Conservation (phyloP, 2,113 vertebrate genomes). For the Coptodon rendalli region DNA sequence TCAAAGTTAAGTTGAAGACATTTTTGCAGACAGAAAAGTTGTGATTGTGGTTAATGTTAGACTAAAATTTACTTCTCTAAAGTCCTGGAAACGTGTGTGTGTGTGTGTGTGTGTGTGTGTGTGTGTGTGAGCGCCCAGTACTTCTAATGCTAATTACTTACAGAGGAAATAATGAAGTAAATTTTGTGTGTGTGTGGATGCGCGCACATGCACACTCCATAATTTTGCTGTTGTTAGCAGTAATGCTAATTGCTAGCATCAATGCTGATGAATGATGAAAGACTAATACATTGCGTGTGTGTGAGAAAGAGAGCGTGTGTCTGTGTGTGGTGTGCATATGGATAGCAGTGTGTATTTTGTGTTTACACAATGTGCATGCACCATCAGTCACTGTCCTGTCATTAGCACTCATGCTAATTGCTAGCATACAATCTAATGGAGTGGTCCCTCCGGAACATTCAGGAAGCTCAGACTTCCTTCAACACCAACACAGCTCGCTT, state of each 20-base stretch:
- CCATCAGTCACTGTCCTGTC: conserved; percentile 44
- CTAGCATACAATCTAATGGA: conserved; percentile 34
- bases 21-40: neutral
- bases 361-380: neutral
- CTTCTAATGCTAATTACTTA: neutral
- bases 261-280: neutral
- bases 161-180: neutral
- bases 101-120: neutral
- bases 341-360: neutral
- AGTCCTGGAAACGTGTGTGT: neutral
- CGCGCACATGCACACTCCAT: neutral
- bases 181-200: neutral
- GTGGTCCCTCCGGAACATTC: neutral
- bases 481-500: neutral
- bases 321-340: neutral
- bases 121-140: neutral
- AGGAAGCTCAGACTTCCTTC: conserved; percentile 12
- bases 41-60: neutral
- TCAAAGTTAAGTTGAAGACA: neutral
- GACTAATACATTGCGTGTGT: neutral
- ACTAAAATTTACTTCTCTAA: neutral
- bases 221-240: neutral
- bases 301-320: neutral
- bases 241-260: conserved; percentile 6
- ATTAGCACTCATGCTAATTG: conserved; percentile 42